These are phyloP conservation scores for Caenorhabditis parvicauda DNA, from an alignment of 2,888 invertebrate species.

Conservation along the genomic window DNA sequence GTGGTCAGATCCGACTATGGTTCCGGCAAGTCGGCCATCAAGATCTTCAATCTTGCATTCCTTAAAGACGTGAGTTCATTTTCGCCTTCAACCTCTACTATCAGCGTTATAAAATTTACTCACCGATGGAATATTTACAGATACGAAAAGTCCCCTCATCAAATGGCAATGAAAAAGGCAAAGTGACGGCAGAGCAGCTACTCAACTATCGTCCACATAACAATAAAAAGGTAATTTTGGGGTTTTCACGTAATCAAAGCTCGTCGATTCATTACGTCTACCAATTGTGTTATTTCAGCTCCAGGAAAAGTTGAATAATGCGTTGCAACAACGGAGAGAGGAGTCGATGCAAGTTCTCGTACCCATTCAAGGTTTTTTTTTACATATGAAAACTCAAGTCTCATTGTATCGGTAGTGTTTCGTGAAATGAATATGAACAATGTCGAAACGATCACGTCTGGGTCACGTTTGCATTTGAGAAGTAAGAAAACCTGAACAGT, in stretches of 20 bases:
- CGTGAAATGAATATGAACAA: too few species aligned
- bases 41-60: constrained; percentile 30
- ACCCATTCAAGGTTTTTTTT: too few species aligned
- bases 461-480: too few species aligned
- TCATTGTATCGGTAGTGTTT: too few species aligned
- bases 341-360: constrained; percentile 9
- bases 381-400: too few species aligned
- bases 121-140: constrained; percentile 5
- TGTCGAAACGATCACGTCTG: too few species aligned
- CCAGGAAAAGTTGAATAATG: constrained; percentile 3
- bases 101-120: neutral
- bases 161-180: neutral
- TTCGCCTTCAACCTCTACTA: neutral
- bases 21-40: constrained; percentile 22
- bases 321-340: neutral
- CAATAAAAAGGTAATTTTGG: constrained; percentile 1
- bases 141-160: constrained; percentile 2
- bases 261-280: neutral
- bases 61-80: constrained; percentile 27
- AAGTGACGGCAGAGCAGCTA: neutral
- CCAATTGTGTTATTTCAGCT: neutral
- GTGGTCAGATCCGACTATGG: constrained; percentile 19
- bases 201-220: neutral
- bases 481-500: too few species aligned
- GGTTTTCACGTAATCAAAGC: neutral